These are phyloP conservation scores for Brachypterus glaber DNA, from an alignment of 2,888 invertebrate genomes.

Conservation along the genomic window DNA sequence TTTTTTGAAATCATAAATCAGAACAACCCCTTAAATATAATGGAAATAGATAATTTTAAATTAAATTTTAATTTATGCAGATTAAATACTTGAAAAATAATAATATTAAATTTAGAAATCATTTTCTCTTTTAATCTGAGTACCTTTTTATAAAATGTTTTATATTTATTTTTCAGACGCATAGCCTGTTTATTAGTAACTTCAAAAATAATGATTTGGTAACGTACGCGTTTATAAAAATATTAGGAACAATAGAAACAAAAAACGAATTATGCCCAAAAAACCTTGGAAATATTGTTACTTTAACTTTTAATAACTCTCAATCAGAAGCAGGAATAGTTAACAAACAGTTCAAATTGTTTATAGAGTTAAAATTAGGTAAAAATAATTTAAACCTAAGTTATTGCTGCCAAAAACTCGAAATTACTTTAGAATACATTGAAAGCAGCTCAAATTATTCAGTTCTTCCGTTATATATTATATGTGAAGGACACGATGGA, in stretches of 20 bases:
- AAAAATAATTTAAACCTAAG: slow-evolving; percentile 54
- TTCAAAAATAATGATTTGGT: slow-evolving; percentile 22
- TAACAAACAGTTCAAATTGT: slow-evolving; percentile 59
- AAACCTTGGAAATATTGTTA: neutral
- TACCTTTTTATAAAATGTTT: too few relatives aligned
- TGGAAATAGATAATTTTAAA: too few relatives aligned
- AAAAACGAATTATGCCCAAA: slow-evolving; percentile 15
- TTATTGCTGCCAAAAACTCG: slow-evolving; percentile 44
- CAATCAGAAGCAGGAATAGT: slow-evolving; percentile 23
- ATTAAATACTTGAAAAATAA: too few relatives aligned
- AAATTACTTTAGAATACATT: slow-evolving; percentile 47
- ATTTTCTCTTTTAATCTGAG: too few relatives aligned
- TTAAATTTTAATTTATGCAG: too few relatives aligned
- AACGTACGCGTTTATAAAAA: slow-evolving; percentile 24
- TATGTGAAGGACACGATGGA: slow-evolving; percentile 72
- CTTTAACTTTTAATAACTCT: neutral
- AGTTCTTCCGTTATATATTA: slow-evolving; percentile 73
- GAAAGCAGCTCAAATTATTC: slow-evolving; percentile 50
- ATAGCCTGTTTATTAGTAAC: too few relatives aligned
- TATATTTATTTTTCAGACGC: too few relatives aligned
- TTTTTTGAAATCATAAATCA: too few relatives aligned
- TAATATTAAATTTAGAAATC: too few relatives aligned
- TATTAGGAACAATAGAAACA: slow-evolving; percentile 22
- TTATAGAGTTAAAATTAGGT: slow-evolving; percentile 55
- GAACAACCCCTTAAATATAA: too few relatives aligned